Evolutionary conservation across 1,140 invertebrate species (phyloP).

Genomic region (Plectrocnemia conspersa): DNA sequence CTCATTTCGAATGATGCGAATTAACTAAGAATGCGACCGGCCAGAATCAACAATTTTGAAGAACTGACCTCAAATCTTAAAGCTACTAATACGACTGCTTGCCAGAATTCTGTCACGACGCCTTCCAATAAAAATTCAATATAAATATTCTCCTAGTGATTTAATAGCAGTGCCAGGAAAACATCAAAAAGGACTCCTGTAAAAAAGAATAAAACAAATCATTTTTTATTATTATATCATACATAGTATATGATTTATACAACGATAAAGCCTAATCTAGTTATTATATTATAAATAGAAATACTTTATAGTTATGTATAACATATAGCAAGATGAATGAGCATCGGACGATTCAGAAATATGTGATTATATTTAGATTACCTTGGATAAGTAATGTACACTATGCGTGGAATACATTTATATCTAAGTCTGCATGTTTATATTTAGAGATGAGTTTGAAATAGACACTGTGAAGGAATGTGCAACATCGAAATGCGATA

Average conservation of each 20-base stretch:
- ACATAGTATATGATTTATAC: background rate
- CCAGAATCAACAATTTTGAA: constrained; percentile 19
- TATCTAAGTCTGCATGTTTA: too few species aligned
- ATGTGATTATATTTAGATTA: constrained; percentile 25
- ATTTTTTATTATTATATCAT: constrained; percentile 24
- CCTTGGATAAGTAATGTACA: constrained; percentile 26
- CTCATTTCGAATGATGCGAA: too few species aligned
- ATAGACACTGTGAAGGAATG: constrained; percentile 2
- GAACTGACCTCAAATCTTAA: constrained; percentile 32
- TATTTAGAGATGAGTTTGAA: background rate
- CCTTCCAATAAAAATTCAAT: constrained; percentile 24
- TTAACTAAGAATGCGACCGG: constrained; percentile 9
- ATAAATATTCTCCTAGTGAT: constrained; percentile 7
- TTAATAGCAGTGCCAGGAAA: constrained; percentile 2
- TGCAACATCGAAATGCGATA: background rate
- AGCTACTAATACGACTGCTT: constrained; percentile 3
- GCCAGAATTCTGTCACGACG: constrained; percentile 15
- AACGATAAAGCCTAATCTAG: background rate
- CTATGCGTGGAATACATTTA: constrained; percentile 21
- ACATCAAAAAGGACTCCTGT: constrained; percentile 10
- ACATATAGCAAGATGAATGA: constrained; percentile 1
- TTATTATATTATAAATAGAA: background rate
- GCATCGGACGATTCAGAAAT: background rate
- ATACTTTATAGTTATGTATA: background rate
- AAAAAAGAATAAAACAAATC: constrained; percentile 27